phyloP scores from a whole-genome alignment of 2,797 vertebrate species.

The Acanthiza pusilla region DNA sequence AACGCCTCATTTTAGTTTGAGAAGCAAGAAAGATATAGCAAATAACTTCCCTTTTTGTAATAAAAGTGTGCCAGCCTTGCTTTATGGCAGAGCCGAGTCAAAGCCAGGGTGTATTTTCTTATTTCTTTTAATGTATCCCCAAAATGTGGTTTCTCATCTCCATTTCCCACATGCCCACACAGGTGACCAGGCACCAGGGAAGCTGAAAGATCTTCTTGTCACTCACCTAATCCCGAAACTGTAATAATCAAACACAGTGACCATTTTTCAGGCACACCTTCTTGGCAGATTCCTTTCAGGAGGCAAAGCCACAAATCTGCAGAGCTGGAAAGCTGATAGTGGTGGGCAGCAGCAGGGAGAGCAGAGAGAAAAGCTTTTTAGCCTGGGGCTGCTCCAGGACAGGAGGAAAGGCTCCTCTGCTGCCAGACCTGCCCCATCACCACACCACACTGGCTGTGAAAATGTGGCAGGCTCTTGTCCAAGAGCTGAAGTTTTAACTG shows the following conservation, averaged over 20 bases:
- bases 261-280: neutral
- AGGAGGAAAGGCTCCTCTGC: neutral
- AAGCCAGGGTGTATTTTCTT: neutral
- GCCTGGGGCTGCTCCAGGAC: neutral
- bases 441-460: accelerated
- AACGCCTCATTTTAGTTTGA: neutral
- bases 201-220: neutral
- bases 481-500: neutral
- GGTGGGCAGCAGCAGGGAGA: neutral
- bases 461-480: neutral
- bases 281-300: neutral
- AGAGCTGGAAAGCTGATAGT: neutral
- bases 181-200: accelerated
- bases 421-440: accelerated
- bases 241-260: accelerated
- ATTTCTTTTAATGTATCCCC: neutral
- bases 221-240: neutral
- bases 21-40: neutral
- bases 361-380: neutral
- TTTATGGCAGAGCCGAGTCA: neutral
- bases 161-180: accelerated
- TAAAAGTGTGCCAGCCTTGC: neutral
- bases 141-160: neutral
- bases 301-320: neutral
- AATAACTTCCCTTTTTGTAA: neutral